Percentiles rank a stretch among this genome's conserved stretches.
These are phyloP conservation scores for Typhlomys cinereus DNA, from an alignment of 2,113 vertebrate species.

Conservation along the genomic window DNA sequence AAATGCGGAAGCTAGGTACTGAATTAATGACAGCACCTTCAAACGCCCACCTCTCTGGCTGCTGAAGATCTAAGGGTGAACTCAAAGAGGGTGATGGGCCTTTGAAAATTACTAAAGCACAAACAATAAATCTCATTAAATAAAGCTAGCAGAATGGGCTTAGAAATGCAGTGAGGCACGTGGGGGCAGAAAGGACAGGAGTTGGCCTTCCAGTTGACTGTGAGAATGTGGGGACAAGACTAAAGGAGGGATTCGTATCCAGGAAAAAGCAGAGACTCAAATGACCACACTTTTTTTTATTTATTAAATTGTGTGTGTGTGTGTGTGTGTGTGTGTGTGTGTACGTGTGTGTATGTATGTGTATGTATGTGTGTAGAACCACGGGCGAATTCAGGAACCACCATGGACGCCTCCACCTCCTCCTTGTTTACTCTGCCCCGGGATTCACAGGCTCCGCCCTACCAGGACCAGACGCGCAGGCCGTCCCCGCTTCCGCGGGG, in stretches of 20 bases:
- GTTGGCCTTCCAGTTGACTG: not conserved
- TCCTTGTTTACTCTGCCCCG: too few relatives aligned
- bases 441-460: too few relatives aligned
- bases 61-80: slow-evolving; percentile 84
- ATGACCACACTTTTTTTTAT: too few relatives aligned
- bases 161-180: not conserved
- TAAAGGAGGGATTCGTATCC: not conserved
- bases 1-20: slow-evolving; percentile 80
- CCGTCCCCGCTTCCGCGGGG: too few relatives aligned
- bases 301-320: too few relatives aligned
- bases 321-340: too few relatives aligned
- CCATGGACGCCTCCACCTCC: too few relatives aligned
- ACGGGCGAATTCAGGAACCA: too few relatives aligned
- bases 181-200: not conserved
- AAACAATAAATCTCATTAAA: slow-evolving; percentile 87
- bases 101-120: slow-evolving; percentile 85
- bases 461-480: too few relatives aligned
- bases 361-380: too few relatives aligned
- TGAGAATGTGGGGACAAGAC: not conserved
- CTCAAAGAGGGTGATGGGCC: slow-evolving; percentile 81
- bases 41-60: slow-evolving; percentile 82
- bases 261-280: not conserved
- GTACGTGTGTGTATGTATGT: too few relatives aligned
- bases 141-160: slow-evolving; percentile 76
- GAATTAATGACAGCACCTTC: slow-evolving; percentile 87